Evolutionary conservation across 2,113 vertebrate genomes (phyloP), one percentile per base, ranked within the genome.

Genomic region (Nanorana parkeri): DNA sequence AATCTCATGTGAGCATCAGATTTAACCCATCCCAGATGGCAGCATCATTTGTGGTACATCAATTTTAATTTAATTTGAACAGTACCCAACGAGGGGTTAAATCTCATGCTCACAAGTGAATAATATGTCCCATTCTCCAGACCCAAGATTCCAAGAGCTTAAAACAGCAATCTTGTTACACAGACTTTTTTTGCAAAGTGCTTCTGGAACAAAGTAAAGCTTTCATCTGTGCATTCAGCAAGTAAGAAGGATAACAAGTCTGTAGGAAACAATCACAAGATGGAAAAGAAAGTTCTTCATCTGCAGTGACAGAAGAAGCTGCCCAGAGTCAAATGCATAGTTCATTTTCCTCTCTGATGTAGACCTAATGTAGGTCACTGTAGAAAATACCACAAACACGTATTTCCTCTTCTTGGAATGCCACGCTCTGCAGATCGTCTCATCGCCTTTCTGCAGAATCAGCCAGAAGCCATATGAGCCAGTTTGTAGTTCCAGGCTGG

Each of bases 321-420:
- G 78, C 78, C 82, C 78, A 73, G 87, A 87, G 83, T 83, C 77
- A 78, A 21, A 74, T 88, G 86, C 88, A 86, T 89, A 87, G 88
- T 84, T 84, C 79, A 88, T 81, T 77, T 83, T 65, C 67, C 85
- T 79, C 83, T 86, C 83, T 84, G 84, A 84, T 82, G 63, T 80
- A 0, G 86, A 76, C 88, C 88, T 90, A 88, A 90, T 91, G 88
- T 89, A 91, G 89, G 89, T 85, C 87, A 90, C 56, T 77, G 85
- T 84, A 84, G 84, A 28, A 55, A 72, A 52, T 17, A 52, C 54
- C 17, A 71, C 23, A 4, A 28, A 28, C 68, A 72, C 23, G 41
- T 15, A 47, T 47, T 86, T 84, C 79, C 84, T 80, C 87, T 84
- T 17, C 64, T 55, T 17, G 60, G 11, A 61, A 52, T 79, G 68